phyloP scores from a whole-genome alignment of 30 jellyfish, hydroid and myxozoan species.

The Turritopsis rubra region DNA sequence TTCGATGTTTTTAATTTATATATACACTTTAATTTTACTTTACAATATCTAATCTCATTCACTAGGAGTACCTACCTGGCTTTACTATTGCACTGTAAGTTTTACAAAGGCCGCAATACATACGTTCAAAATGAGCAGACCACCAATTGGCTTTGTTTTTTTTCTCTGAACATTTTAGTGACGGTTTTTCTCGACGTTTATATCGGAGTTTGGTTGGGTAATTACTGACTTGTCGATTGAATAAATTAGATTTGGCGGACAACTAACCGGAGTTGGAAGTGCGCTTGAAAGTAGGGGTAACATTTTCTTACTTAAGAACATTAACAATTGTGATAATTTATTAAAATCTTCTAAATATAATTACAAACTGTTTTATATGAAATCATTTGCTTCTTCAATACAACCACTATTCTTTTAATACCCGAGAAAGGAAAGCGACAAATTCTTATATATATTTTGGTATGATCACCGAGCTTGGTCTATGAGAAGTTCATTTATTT shows the following conservation, averaged over 20 bases:
- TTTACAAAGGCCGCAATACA: background rate
- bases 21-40: no score
- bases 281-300: background rate
- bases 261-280: background rate
- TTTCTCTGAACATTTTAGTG: background rate
- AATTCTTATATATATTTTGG: background rate
- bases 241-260: slow-evolving; percentile 9
- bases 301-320: background rate
- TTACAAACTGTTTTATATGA: background rate
- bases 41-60: no score
- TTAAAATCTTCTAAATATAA: no score
- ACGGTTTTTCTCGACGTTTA: background rate
- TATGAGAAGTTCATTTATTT: background rate
- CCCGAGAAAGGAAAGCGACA: background rate
- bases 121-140: slow-evolving; percentile 1
- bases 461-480: slow-evolving; percentile 5
- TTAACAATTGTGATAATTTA: background rate
- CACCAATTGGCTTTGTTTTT: slow-evolving; percentile 18
- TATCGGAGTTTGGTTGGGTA: background rate
- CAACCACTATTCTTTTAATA: background rate
- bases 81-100: background rate
- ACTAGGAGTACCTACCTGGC: background rate
- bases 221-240: slow-evolving; percentile 3
- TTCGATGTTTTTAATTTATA: no score
- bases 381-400: background rate